Evolutionary conservation across 2,797 vertebrate genomes (phyloP).

Genomic region (Sebastiscus tertius): DNA sequence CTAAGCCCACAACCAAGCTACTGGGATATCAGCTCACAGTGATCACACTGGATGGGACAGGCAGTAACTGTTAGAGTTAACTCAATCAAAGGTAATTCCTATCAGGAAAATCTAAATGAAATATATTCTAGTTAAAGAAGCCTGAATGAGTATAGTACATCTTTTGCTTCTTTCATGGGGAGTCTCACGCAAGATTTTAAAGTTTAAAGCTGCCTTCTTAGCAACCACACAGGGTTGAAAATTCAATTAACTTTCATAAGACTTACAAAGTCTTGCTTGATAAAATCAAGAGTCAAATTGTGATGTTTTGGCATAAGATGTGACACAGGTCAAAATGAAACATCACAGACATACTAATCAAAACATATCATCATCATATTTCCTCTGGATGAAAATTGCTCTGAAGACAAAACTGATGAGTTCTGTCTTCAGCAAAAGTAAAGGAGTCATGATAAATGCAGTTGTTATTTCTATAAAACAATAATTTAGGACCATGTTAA

Average conservation of each 20-base stretch:
- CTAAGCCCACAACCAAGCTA: slow-evolving; percentile 23
- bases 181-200: background rate
- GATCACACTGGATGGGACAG: background rate
- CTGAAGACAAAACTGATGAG: background rate
- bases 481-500: background rate
- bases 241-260: background rate
- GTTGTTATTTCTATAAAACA: background rate
- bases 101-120: background rate
- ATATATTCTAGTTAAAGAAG: background rate
- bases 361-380: background rate
- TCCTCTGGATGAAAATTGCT: background rate
- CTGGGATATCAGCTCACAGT: background rate
- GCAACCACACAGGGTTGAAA: background rate
- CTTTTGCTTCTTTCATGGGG: background rate
- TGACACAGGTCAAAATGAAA: background rate
- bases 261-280: background rate
- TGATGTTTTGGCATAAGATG: background rate
- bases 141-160: background rate
- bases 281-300: background rate
- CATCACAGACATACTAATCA: background rate
- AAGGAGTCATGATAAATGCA: background rate
- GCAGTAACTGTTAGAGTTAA: background rate
- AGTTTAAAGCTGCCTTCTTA: background rate
- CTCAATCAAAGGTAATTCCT: slow-evolving; percentile 5
- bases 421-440: background rate